Percentiles rank a stretch among this genome's conserved stretches.
phyloP scores from a whole-genome alignment of 1,140 invertebrate species.

The Papilio dardanus region DNA sequence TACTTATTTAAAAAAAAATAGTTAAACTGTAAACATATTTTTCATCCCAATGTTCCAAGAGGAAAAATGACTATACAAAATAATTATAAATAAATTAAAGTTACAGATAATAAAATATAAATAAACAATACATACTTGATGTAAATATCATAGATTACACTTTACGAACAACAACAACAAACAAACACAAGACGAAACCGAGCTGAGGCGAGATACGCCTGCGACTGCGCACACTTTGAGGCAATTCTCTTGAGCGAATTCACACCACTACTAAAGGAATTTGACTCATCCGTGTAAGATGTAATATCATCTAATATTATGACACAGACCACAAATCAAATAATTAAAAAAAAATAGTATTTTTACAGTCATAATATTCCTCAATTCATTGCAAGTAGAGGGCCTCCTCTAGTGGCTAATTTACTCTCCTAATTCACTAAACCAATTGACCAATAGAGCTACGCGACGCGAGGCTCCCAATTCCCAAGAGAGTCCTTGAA shows the following conservation, averaged over 20 bases:
- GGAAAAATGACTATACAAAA: too few species aligned
- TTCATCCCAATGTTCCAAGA: too few species aligned
- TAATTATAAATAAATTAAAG: too few species aligned
- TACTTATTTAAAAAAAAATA: too few species aligned
- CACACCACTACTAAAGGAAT: neutral
- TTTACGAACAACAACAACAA: neutral
- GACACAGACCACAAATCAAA: neutral
- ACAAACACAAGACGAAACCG: neutral
- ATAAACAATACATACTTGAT: neutral
- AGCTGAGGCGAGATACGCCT: neutral
- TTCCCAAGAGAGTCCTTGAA: too few species aligned
- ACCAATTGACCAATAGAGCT: too few species aligned
- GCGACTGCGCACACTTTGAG: constrained; percentile 1
- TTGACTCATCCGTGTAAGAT: neutral
- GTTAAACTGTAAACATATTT: too few species aligned
- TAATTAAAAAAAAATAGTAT: neutral
- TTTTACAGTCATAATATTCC: neutral
- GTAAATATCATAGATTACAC: neutral
- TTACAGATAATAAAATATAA: neutral
- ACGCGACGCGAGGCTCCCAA: too few species aligned
- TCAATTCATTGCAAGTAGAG: too few species aligned
- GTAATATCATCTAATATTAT: constrained; percentile 2
- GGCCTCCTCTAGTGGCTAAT: too few species aligned
- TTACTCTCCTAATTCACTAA: too few species aligned
- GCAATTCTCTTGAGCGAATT: neutral